Percentiles rank a stretch among this genome's conserved stretches.
Evolutionary conservation across 1,140 invertebrate species (phyloP).

Genomic region (Listronotus bonariensis): DNA sequence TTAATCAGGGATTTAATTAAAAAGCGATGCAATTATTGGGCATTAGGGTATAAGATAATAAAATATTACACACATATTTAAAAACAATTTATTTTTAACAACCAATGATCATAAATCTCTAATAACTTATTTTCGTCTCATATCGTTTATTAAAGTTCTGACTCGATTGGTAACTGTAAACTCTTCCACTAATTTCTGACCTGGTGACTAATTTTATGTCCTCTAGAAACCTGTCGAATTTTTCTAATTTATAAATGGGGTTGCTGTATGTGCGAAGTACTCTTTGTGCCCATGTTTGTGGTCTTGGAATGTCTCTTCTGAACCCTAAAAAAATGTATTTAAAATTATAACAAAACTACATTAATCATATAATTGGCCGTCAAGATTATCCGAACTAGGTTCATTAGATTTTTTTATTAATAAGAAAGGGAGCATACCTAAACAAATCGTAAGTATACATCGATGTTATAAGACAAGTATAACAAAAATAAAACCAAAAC

Average conservation of each 20-base stretch:
- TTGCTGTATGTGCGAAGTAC: slow-evolving; percentile 70
- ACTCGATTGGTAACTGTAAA: slow-evolving; percentile 45
- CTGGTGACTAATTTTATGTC: slow-evolving; percentile 49
- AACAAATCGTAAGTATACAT: no score
- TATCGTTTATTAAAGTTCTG: slow-evolving; percentile 48
- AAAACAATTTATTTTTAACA: not conserved
- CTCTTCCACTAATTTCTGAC: slow-evolving; percentile 45
- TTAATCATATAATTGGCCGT: no score
- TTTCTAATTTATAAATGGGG: slow-evolving; percentile 50
- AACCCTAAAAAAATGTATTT: slow-evolving; percentile 10
- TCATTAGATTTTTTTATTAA: no score
- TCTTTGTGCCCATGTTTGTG: slow-evolving; percentile 81
- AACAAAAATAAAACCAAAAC: no score
- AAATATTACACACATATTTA: not conserved
- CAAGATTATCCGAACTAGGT: no score
- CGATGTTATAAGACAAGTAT: no score
- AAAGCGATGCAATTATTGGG: no score
- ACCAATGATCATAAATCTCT: not conserved
- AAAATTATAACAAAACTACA: no score
- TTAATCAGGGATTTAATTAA: no score
- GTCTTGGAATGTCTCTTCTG: slow-evolving; percentile 67
- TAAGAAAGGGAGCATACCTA: no score
- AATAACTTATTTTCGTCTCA: slow-evolving; percentile 8
- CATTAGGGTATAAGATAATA: no score
- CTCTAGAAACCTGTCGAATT: slow-evolving; percentile 42